Evolutionary conservation across 2,797 vertebrate species (phyloP).

Genomic region (Molossus molossus): DNA sequence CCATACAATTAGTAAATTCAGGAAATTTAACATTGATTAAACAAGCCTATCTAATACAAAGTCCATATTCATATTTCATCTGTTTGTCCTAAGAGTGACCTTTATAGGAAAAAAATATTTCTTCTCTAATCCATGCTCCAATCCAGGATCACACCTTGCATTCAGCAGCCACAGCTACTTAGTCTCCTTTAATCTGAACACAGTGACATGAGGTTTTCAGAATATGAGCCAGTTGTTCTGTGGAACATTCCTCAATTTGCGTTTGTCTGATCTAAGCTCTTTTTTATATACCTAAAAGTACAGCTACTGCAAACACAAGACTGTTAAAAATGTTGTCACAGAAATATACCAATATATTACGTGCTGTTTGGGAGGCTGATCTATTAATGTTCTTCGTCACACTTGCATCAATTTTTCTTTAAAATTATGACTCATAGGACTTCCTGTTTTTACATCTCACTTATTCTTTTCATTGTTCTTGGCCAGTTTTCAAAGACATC

Average conservation of each 20-base stretch:
- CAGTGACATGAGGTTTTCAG: neutral
- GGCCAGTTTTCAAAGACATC: neutral
- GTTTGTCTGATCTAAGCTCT: neutral
- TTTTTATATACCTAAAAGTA: neutral
- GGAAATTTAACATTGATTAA: neutral
- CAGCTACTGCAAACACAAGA: neutral
- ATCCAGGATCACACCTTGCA: neutral
- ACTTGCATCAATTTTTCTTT: slow-evolving; percentile 15
- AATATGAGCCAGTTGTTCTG: neutral
- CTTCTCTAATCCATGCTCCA: neutral
- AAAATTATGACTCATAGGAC: neutral
- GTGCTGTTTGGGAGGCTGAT: neutral
- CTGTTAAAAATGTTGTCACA: neutral
- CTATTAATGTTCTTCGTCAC: neutral
- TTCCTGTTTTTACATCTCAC: neutral
- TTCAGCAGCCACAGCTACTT: neutral
- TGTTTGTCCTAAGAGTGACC: neutral
- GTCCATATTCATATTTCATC: neutral
- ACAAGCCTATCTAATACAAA: neutral
- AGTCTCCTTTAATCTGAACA: neutral
- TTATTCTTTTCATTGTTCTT: slow-evolving; percentile 25
- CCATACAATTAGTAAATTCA: neutral
- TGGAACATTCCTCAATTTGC: neutral
- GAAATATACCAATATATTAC: neutral
- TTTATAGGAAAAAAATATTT: neutral